Percentiles rank a stretch among this genome's conserved stretches.
Evolutionary conservation across 2,113 vertebrate genomes (phyloP).

Genomic region (Dipodomys stephensi): DNA sequence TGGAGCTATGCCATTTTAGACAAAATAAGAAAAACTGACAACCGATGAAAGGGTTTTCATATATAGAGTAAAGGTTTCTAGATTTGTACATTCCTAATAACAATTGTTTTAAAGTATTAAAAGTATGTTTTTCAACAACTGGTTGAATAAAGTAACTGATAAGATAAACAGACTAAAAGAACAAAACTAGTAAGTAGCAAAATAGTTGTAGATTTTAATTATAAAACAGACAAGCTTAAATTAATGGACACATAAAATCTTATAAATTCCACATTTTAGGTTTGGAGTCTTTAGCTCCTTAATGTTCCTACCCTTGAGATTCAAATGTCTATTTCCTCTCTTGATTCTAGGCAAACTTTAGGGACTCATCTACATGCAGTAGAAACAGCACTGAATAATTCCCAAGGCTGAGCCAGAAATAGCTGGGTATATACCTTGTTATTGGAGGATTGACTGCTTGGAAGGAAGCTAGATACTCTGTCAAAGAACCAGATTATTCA

Average conservation of each 20-base stretch:
- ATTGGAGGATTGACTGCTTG: background rate
- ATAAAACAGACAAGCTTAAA: background rate
- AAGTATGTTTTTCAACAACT: constrained; percentile 19
- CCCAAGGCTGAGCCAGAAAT: background rate
- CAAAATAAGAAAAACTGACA: background rate
- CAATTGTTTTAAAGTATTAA: background rate
- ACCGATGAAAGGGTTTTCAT: background rate
- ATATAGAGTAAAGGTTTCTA: background rate
- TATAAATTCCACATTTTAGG: background rate
- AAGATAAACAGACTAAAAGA: background rate
- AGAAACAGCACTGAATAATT: background rate
- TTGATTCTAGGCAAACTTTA: background rate
- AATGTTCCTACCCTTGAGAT: background rate
- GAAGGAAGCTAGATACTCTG: background rate
- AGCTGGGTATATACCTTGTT: background rate
- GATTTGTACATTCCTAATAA: background rate
- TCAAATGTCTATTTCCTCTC: background rate
- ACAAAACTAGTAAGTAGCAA: background rate
- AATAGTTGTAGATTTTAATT: background rate
- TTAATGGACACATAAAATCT: constrained; percentile 4
- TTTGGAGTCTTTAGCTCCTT: background rate
- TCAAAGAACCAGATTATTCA: background rate
- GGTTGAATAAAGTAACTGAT: background rate
- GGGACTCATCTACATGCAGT: background rate
- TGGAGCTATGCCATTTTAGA: background rate